phyloP scores from a whole-genome alignment of 2,113 vertebrate genomes.

The Colaptes auratus region DNA sequence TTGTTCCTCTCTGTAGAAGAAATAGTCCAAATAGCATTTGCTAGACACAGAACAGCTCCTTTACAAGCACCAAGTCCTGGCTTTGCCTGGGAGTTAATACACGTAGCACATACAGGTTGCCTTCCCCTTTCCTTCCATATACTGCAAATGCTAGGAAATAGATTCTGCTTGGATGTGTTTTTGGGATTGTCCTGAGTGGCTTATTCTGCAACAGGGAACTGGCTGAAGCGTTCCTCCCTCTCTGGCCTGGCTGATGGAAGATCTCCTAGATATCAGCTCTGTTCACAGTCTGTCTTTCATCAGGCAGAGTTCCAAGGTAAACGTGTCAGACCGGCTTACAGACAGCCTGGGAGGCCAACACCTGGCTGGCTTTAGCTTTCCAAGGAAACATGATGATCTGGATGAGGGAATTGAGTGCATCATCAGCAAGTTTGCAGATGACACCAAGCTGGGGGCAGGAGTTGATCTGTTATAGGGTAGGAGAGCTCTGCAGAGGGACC shows the following conservation, averaged over 20 bases:
- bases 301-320: conserved; percentile 97
- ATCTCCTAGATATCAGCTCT: conserved; percentile 97
- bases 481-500: too few relatives aligned
- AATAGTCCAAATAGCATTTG: neutral
- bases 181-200: conserved; percentile 7
- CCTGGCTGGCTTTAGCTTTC: neutral
- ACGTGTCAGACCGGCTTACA: neutral
- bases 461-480: too few relatives aligned
- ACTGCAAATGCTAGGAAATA: neutral
- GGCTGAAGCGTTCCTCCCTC: conserved; percentile 95
- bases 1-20: neutral
- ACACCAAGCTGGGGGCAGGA: too few relatives aligned
- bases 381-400: neutral
- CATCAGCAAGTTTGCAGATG: too few relatives aligned
- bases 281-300: conserved; percentile 97
- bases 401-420: too few relatives aligned
- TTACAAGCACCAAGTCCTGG: neutral
- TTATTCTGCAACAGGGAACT: conserved; percentile 86
- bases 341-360: neutral
- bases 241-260: conserved; percentile 96
- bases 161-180: neutral
- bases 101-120: neutral
- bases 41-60: neutral
- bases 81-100: neutral
- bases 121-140: neutral